Conservation (phyloP, 2,113 vertebrate species). For the Pristiophorus japonicus region DNA sequence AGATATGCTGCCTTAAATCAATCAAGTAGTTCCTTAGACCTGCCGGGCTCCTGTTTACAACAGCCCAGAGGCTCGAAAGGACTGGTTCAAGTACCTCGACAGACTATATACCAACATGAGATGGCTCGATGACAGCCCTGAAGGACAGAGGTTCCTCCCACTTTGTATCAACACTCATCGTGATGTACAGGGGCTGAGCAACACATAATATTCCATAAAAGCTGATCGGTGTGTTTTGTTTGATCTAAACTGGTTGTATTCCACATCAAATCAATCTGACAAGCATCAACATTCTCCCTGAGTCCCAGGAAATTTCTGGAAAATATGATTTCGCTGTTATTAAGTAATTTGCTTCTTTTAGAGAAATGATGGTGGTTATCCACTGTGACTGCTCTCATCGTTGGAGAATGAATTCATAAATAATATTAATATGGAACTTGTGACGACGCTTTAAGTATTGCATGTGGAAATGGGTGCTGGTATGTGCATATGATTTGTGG, state of each 20-base stretch:
- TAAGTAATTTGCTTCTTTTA: slow-evolving; percentile 9
- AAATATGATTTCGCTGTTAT: not conserved
- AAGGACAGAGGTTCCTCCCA: not conserved
- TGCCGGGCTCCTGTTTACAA: not conserved
- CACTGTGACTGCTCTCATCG: not conserved
- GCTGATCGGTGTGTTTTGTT: not conserved
- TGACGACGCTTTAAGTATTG: not conserved
- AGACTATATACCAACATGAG: not conserved
- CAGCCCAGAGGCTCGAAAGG: not conserved
- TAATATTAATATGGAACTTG: not conserved
- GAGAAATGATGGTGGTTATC: not conserved
- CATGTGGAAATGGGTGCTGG: not conserved
- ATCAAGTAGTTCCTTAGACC: not conserved
- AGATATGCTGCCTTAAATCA: slow-evolving; percentile 6
- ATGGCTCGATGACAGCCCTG: not conserved
- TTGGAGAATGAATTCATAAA: not conserved
- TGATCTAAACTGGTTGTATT: not conserved
- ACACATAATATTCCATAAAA: not conserved
- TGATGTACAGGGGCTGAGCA: not conserved
- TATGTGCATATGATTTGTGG: not conserved
- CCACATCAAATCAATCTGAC: not conserved
- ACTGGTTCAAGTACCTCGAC: not conserved
- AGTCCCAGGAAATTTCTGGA: not conserved
- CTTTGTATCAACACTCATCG: not conserved
- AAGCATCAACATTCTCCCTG: not conserved